Conservation (phyloP, 2,797 vertebrate species). For the Mareca strepera region DNA sequence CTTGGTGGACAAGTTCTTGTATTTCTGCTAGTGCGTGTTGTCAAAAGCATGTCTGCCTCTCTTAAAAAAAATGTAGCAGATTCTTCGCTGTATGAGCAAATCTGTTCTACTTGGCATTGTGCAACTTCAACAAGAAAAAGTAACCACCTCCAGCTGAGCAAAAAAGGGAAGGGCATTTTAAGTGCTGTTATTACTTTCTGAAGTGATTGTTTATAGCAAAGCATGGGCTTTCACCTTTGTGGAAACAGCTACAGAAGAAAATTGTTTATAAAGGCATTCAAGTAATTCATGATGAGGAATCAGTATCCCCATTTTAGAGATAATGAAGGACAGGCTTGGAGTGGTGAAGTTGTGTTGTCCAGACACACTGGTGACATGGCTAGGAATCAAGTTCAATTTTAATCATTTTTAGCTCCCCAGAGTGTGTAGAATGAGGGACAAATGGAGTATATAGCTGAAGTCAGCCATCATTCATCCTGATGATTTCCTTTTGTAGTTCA, state of each 20-base stretch:
- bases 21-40: neutral
- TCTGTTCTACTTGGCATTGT: neutral
- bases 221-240: neutral
- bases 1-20: neutral
- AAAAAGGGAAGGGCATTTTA: neutral
- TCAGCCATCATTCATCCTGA: neutral
- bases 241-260: neutral
- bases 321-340: neutral
- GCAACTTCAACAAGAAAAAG: neutral
- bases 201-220: neutral
- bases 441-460: neutral
- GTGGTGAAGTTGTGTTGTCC: neutral
- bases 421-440: neutral
- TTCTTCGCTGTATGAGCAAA: neutral
- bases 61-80: neutral
- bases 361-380: neutral
- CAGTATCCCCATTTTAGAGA: neutral
- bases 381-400: neutral
- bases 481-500: neutral
- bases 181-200: neutral
- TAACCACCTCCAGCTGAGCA: neutral
- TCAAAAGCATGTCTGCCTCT: neutral
- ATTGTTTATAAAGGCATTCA: neutral
- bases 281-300: neutral
- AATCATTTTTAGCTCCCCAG: neutral